phyloP scores from a whole-genome alignment of 2,113 vertebrate species.

The Larimichthys polyactis region DNA sequence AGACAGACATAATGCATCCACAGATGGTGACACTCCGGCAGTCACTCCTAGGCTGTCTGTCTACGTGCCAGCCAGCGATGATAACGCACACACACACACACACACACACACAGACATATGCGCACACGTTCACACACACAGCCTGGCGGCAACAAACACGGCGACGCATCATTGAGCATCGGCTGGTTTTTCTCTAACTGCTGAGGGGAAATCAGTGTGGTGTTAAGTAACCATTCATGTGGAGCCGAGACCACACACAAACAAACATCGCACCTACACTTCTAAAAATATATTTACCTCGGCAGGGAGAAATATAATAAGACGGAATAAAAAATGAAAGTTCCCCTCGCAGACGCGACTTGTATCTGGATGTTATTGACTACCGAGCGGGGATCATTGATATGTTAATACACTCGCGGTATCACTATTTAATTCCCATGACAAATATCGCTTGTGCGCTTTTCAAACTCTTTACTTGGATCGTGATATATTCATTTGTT shows the following conservation, averaged over 20 bases:
- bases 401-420: conserved; percentile 53
- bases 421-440: conserved; percentile 65
- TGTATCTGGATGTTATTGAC: conserved; percentile 12
- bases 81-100: conserved; percentile 43
- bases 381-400: conserved; percentile 39
- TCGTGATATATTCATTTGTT: conserved; percentile 70
- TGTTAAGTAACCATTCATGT: conserved; percentile 81
- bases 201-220: conserved; percentile 77
- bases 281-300: conserved; percentile 60
- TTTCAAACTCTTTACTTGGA: conserved; percentile 52
- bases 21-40: conserved; percentile 80
- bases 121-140: conserved; percentile 45
- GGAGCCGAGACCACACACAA: conserved; percentile 75
- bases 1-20: conserved; percentile 75
- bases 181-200: conserved; percentile 75
- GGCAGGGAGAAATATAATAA: conserved; percentile 29
- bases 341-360: conserved; percentile 32
- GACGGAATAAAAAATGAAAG: conserved; percentile 63
- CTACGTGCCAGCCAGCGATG: conserved; percentile 71
- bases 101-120: conserved; percentile 27
- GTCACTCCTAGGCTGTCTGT: conserved; percentile 76
- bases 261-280: conserved; percentile 66
- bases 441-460: conserved; percentile 62
- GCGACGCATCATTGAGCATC: conserved; percentile 77
- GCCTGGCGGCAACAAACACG: conserved; percentile 68